Evolutionary conservation across 2,888 invertebrate species (phyloP).

Genomic region (Arge pagana): DNA sequence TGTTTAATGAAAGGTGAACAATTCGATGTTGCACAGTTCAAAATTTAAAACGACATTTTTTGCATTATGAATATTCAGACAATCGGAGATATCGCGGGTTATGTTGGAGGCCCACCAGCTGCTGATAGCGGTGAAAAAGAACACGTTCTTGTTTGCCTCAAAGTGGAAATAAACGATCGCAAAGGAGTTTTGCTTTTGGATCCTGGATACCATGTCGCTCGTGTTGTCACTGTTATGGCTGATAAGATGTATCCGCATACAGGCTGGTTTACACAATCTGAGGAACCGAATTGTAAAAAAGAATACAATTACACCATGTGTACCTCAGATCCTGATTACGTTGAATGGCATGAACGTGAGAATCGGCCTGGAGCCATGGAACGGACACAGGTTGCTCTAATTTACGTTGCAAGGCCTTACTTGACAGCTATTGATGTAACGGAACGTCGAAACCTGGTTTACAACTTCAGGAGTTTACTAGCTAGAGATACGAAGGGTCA

Average conservation of each 20-base stretch:
- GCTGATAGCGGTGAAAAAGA: conserved; percentile 78
- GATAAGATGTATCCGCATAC: conserved; percentile 87
- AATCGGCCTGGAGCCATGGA: conserved; percentile 67
- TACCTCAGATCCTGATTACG: conserved; percentile 71
- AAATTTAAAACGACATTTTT: too few species aligned
- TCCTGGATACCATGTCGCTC: conserved; percentile 88
- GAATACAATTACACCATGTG: conserved; percentile 84
- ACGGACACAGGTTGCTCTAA: conserved; percentile 70
- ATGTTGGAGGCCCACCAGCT: conserved; percentile 58
- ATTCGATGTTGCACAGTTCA: too few species aligned
- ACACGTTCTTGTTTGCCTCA: conserved; percentile 82
- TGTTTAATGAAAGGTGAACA: too few species aligned
- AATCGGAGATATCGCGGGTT: conserved; percentile 57
- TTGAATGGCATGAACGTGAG: conserved; percentile 85
- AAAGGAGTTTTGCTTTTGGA: conserved; percentile 81
- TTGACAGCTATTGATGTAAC: conserved; percentile 83
- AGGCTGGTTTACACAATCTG: conserved; percentile 83
- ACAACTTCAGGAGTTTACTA: conserved; percentile 80
- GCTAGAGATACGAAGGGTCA: conserved; percentile 84
- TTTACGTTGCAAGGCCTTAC: conserved; percentile 81
- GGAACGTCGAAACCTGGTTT: conserved; percentile 86
- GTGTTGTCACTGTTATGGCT: conserved; percentile 84
- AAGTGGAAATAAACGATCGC: conserved; percentile 73
- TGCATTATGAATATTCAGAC: conserved; percentile 51
- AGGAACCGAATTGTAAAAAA: conserved; percentile 75